Conservation (phyloP, 2,113 vertebrate species). For the Cephalopterus ornatus region DNA sequence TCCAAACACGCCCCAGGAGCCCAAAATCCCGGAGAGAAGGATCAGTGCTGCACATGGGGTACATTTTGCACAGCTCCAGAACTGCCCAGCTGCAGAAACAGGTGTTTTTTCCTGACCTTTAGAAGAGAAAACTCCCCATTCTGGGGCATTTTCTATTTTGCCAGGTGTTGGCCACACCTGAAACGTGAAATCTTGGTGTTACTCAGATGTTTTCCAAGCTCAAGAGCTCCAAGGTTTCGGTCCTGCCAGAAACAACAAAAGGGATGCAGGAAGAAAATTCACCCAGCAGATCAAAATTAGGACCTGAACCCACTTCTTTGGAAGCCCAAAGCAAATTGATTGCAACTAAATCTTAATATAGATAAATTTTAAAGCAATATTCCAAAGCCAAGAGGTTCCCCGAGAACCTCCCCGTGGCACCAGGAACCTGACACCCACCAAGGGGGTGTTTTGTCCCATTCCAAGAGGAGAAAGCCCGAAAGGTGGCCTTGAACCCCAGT, state of each 20-base stretch:
- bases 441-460: not conserved
- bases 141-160: not conserved
- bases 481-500: rapidly evolving
- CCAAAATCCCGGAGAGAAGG: not conserved
- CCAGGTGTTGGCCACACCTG: not conserved
- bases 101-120: not conserved
- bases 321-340: not conserved
- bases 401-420: not conserved
- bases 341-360: not conserved
- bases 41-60: not conserved
- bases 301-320: not conserved
- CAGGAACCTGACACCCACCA: not conserved
- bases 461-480: not conserved
- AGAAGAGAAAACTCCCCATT: not conserved
- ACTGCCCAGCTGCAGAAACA: not conserved
- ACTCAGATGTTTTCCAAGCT: not conserved
- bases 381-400: rapidly evolving
- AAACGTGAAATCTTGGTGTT: not conserved
- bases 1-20: not conserved
- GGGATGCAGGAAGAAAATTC: rapidly evolving
- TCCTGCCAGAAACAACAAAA: not conserved
- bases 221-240: not conserved
- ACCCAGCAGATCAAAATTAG: not conserved
- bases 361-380: not conserved
- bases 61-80: not conserved